Evolutionary conservation across 2,888 invertebrate species (phyloP), one percentile per base, ranked within the genome.

Genomic region (Phyllotreta striolata): DNA sequence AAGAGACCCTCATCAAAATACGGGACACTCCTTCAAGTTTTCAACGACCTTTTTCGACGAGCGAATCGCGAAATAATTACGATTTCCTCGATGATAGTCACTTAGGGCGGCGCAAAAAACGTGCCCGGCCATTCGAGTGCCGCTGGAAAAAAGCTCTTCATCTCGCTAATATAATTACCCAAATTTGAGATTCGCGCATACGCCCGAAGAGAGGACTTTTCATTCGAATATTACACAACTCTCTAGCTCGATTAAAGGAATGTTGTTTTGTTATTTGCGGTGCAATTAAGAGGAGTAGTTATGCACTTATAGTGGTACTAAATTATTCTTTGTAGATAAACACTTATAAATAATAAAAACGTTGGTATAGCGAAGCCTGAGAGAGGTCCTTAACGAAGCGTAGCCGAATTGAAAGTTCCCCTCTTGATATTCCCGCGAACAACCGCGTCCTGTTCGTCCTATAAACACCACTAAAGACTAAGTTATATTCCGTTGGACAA

Each of bases 111-210:
- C 41, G 43, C 63, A 68, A 66, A 66, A 60, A 62, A 54, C 66
- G 62, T 54, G 61, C 57, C 62, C 24, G 58, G 43, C 61, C 63
- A 67, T 68, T 62, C 60, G 63, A 64, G 24, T 57, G 69, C 66
- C 24, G 24, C 24, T 24, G 24, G 63, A 69, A 66, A 68, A 67
- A 62, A 61, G 35, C 62, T 60, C 64, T 64, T 61, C 64, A 62
- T 62, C 49, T 62, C 61, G 64, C 68, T 59, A 52, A 67, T 64
- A 66, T 73, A 74, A 74, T 74, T 73, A 72, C 72, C 72, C 70
- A 74, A 74, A 74, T 74, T 74, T 72, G 69, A 65, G 63, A 69
- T 69, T 62, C 66, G 70, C 70, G 24, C 24, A 24, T 24, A 74
- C 72, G 72, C 63, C 58, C 66, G 52, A 61, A 55, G 56, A 68